These are phyloP conservation scores for Frankliniella intonsa DNA, from an alignment of 2,888 invertebrate species.

Conservation along the genomic window DNA sequence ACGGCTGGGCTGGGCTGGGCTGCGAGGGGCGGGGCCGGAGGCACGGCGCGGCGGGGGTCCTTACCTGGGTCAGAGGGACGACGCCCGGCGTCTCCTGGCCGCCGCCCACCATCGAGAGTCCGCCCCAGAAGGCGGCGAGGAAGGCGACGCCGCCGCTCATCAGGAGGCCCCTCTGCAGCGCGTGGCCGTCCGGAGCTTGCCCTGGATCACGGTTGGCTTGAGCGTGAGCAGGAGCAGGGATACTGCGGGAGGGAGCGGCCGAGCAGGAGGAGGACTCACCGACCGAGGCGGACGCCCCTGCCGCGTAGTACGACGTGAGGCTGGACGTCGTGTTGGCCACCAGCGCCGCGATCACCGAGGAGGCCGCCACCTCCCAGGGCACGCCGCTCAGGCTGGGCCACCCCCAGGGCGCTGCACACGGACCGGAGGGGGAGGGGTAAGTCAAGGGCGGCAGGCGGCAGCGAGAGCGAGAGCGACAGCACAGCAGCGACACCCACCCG, in stretches of 20 bases:
- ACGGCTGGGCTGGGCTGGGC: too few relatives aligned
- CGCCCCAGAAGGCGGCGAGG: background rate
- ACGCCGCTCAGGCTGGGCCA: slow-evolving; percentile 11
- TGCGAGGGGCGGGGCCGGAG: too few relatives aligned
- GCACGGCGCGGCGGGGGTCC: background rate
- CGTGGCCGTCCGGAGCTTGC: background rate
- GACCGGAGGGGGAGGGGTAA: background rate
- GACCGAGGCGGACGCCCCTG: background rate
- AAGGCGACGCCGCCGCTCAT: background rate
- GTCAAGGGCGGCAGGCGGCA: background rate
- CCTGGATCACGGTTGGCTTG: background rate
- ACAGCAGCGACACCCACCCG: background rate
- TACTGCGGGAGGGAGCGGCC: too few relatives aligned
- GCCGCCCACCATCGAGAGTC: background rate
- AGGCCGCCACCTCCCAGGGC: background rate
- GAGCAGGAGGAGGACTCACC: background rate
- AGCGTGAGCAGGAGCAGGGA: too few relatives aligned
- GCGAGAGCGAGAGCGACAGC: background rate
- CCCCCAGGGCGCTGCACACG: background rate
- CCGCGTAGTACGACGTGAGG: slow-evolving; percentile 8
- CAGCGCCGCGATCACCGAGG: background rate
- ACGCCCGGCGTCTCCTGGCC: slow-evolving; percentile 10
- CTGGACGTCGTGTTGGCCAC: background rate
- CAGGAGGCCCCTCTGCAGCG: background rate
- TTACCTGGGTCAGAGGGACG: background rate